Evolutionary conservation across 2,113 vertebrate species (phyloP), one percentile per base, ranked within the genome.

Genomic region (Edolisoma coerulescens): DNA sequence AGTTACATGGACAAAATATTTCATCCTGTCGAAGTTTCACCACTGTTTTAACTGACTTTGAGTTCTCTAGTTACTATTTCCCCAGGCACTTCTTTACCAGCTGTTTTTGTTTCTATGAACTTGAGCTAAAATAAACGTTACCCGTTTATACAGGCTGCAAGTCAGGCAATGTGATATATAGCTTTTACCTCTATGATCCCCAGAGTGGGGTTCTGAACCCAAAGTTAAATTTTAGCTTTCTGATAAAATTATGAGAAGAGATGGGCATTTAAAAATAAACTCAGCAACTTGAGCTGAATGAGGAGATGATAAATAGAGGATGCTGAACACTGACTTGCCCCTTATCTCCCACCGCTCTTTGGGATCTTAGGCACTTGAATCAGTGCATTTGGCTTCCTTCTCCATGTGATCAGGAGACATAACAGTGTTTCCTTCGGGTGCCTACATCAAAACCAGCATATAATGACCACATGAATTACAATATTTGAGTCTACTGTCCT

Each of bases 261-360:
- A 1, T 41, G 28, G 12, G 4, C 17, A 35, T 60, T 90, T 69
- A 56, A 69, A 49, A 73, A 45, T 45, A 9, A 54, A 10, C 11
- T 49, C 12, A 39, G 4, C 12, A 59, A n/a, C 30, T 84, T 27
- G 35, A 68, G 9, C 14, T 81, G 13, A 84, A 49, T 37, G 15
- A 83, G 32, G 16, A 50, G 30, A n/a, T 53, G 11, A 35, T 42
- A 78, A 52, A 15, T 3, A 53, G 14, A n/a, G 21, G 11, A 67
- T 44, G 42, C 3, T 41, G 8, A 54, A 39, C 1, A 15, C 8
- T 68, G 42, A 26, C 6, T 19, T 49, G 5, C 1, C 7, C 5
- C 19, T 59, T 63, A 41, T 28, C 3, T 63, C 13, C 32, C 3
- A 35, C 16, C 16, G 49, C 4, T 7, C 5, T 11, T 69, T 15